Conservation (phyloP, 2,113 vertebrate species). For the Pterocles gutturalis region DNA sequence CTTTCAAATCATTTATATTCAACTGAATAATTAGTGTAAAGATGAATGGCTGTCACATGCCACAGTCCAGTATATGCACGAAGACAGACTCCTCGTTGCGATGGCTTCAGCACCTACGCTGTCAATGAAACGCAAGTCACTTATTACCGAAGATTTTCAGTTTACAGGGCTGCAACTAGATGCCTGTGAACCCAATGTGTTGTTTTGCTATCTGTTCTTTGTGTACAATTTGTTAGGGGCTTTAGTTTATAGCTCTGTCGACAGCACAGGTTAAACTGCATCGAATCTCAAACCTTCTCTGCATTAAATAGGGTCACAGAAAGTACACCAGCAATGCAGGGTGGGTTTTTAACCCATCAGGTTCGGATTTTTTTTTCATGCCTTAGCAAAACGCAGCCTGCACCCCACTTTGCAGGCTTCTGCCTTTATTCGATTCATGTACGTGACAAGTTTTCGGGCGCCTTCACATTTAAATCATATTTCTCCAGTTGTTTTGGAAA, state of each 20-base stretch:
- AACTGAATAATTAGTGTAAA: neutral
- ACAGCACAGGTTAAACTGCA: constrained; percentile 72
- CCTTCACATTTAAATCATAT: neutral
- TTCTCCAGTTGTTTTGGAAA: constrained; percentile 18
- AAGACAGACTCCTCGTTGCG: neutral
- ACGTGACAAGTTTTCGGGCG: neutral
- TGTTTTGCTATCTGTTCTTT: constrained; percentile 56
- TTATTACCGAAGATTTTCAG: neutral
- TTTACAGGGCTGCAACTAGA: constrained; percentile 26
- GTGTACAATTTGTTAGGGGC: constrained; percentile 54
- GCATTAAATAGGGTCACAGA: constrained; percentile 67
- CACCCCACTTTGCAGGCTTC: neutral
- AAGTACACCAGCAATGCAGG: constrained; percentile 66
- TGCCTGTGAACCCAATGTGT: constrained; percentile 22
- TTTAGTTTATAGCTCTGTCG: constrained; percentile 71
- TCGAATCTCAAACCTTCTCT: constrained; percentile 63
- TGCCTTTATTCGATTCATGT: neutral
- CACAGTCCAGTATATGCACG: neutral
- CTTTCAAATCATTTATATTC: neutral
- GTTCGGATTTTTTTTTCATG: neutral
- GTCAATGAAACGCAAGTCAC: neutral
- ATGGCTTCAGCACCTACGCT: neutral
- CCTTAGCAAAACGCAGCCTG: neutral
- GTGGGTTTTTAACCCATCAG: constrained; percentile 57
- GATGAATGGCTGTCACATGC: neutral